Evolutionary conservation across 2,113 vertebrate genomes (phyloP), one percentile per base, ranked within the genome.

Genomic region (Rattus rattus): DNA sequence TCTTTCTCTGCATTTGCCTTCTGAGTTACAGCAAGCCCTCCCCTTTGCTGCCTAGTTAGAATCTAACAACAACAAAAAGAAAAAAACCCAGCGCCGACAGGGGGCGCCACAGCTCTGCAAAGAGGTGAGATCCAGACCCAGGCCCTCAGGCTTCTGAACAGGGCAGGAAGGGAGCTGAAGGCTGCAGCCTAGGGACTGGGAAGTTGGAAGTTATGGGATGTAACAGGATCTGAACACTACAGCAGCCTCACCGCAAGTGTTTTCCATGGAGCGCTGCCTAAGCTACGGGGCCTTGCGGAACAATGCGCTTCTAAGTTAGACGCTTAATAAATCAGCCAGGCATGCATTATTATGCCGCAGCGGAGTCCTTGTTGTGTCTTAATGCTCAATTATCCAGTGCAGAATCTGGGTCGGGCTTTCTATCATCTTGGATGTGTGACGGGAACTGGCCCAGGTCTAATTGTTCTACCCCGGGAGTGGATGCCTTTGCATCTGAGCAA

Each of bases 271-370:
- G 92, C 30, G 19, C 88, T 96, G 94, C 96, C 97, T 94, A 22
- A 94, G 95, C 95, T 97, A 80, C 59, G 88, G 90, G 77, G 96
- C 96, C 79, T 91, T 95, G 65, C 0, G 6, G 93, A 95, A 96
- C 93, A 97, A 97, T 91, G 91, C 59, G 2, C 1, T 24, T 96
- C 79, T 94, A 94, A 98, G 96, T 86, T 59, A 95, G 83, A 73
- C 88, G 97, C 92, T 98, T 97, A 97, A 97, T 98, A 97, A 98
- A 98, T 91, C 97, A 98, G 94, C 96, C 94, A 97, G 97, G 93
- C 94, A 33, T 90, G 56, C 88, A 30, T 97, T 97, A 96, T 97
- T 39, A 92, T 92, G 70, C 96, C 0, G 70, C 89, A 72, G 0
- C 2, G 36, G 93, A 96, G 93, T 90, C 92, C 95, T 96, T 92